A percentile compares a stretch with the other conserved stretches of the same genome.
These are phyloP conservation scores for Oreohelix idahoensis DNA, from an alignment of 1,140 invertebrate genomes.

Conservation along the genomic window DNA sequence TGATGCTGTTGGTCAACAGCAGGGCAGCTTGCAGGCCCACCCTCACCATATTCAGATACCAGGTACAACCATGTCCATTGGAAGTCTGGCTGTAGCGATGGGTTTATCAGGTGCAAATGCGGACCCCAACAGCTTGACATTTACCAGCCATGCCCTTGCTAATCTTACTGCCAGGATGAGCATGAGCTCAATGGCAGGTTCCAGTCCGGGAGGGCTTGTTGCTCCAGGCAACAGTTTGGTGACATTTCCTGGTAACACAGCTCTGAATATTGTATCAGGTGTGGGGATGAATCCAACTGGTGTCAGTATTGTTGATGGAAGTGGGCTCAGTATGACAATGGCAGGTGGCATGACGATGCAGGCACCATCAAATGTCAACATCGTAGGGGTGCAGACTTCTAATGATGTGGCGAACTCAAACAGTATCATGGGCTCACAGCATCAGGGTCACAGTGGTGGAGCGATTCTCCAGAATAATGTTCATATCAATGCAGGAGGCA, in stretches of 20 bases:
- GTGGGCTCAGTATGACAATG: conserved; percentile 27
- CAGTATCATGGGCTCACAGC: neutral
- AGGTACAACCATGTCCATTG: conserved; percentile 34
- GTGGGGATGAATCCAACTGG: conserved; percentile 16
- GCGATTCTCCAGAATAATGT: conserved; percentile 26
- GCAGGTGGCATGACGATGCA: conserved; percentile 19
- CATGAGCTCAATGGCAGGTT: conserved; percentile 34
- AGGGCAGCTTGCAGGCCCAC: conserved; percentile 1
- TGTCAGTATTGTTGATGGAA: conserved; percentile 32
- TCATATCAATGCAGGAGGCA: conserved; percentile 22
- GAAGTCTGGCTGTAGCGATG: conserved; percentile 37
- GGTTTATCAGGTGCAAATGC: conserved; percentile 24
- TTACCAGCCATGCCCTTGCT: conserved; percentile 38
- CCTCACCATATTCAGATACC: conserved; percentile 39
- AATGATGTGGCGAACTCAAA: neutral
- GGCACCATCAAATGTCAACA: neutral
- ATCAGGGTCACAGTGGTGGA: neutral
- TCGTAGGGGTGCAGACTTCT: conserved; percentile 7
- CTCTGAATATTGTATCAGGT: conserved; percentile 35
- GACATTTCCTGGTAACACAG: conserved; percentile 26
- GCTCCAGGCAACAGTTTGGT: conserved; percentile 36
- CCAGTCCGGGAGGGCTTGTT: conserved; percentile 25
- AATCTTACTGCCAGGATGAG: conserved; percentile 32
- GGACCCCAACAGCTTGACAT: conserved; percentile 33
- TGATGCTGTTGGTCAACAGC: conserved; percentile 1